Base-by-base conservation (phyloP, 2,888 invertebrate genomes). In the Hyles lineata region DNA sequence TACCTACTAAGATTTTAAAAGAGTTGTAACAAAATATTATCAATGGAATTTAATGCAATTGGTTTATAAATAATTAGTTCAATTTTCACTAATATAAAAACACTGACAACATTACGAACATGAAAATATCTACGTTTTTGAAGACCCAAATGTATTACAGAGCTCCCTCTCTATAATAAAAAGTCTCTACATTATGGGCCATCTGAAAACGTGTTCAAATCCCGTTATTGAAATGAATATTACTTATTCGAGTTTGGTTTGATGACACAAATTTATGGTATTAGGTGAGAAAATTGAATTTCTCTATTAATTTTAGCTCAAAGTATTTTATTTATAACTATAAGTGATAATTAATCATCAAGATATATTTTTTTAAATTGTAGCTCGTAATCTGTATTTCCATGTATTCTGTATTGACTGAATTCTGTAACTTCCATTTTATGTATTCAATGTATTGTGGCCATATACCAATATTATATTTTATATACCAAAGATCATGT, bases 401-500 rank as follows among this genome's bases (percentile, higher is more conserved):
- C 82, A 83, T 83, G 76, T 79, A 77, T 76, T 79, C 81, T 84
- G 80, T 83, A 87, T 80, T 76, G 87, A 89, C 87, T 90, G 87
- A 89, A 84, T 85, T 83, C 75, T 82, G 83, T 82, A 83, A 85
- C 89, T 90, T 91, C 88, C 90, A 91, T 84, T 85, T 84, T 84
- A 85, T 79, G 78, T 80, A 50, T 67, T 67, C 67, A 84, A 86
- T 85, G 78, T 86, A 83, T 80, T 83, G 89, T 88, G 90, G 91
- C 91, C 91, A 91, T 91, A 90, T 86, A 90, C 86, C 89, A 88
- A 87, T 90, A 88, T 87, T 89, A 89, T 91, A 90, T 91, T 91
- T 90, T 91, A 88, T 90, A 90, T 90, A 91, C 92, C 92, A 92
- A 92, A 92, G 92, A 92, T 87, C 85, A 87, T 85, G 83, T 90